phyloP scores from a whole-genome alignment of 2,888 invertebrate genomes.

The Laothoe populi region DNA sequence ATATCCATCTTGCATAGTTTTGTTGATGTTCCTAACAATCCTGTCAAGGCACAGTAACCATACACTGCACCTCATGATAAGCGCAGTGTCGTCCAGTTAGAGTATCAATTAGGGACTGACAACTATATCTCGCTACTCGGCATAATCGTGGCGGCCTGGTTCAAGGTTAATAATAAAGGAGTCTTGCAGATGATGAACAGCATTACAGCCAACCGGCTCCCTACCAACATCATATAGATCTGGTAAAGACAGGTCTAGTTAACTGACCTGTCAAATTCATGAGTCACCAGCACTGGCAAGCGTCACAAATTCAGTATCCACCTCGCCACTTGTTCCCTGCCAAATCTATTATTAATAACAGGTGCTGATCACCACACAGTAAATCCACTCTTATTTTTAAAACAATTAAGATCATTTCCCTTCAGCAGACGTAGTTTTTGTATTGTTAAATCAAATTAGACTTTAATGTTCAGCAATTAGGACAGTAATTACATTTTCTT shows the following conservation, averaged over 20 bases:
- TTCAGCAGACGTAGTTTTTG: too few species aligned
- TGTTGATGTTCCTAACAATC: too few species aligned
- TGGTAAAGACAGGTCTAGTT: conserved; percentile 32
- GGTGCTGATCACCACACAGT: not conserved
- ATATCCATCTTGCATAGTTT: too few species aligned
- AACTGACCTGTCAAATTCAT: conserved; percentile 41
- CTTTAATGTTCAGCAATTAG: conserved; percentile 7
- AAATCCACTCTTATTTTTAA: not conserved
- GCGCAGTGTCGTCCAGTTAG: too few species aligned
- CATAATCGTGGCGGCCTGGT: too few species aligned
- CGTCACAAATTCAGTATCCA: conserved; percentile 40
- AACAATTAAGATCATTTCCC: not conserved
- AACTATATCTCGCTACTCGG: too few species aligned
- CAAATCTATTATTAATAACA: conserved; percentile 46
- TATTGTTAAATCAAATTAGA: conserved; percentile 4
- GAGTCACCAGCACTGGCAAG: conserved; percentile 38
- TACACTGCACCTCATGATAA: too few species aligned
- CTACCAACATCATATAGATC: not conserved
- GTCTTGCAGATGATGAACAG: too few species aligned
- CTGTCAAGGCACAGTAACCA: too few species aligned
- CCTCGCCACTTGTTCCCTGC: conserved; percentile 41
- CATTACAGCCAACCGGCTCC: not conserved
- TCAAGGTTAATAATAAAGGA: too few species aligned
- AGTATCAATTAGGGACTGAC: too few species aligned
- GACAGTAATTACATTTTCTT: conserved; percentile 1